Conservation (phyloP, 64 coral and sea anemone genomes). For the Trachythela sp. region DNA sequence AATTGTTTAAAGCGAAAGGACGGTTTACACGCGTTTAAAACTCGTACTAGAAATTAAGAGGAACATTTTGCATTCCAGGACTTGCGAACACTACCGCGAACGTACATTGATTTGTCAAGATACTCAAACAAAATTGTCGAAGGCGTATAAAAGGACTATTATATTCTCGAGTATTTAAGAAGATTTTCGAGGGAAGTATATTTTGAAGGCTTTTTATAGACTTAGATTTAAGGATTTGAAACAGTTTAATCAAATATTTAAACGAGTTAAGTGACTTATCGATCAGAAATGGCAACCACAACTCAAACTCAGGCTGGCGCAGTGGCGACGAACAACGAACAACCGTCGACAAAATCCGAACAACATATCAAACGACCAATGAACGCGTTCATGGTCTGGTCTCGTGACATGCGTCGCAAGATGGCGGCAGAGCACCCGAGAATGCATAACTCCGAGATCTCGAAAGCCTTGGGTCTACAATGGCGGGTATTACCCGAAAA, state of each 20-base stretch:
- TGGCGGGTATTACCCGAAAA: constrained; percentile 90
- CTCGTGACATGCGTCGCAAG: constrained; percentile 84
- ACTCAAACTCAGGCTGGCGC: not conserved
- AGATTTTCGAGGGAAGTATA: not conserved
- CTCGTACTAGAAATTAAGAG: too few species aligned
- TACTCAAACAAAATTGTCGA: too few species aligned
- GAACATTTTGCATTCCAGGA: too few species aligned
- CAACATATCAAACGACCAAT: constrained; percentile 96
- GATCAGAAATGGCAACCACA: not conserved
- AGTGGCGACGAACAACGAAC: not conserved
- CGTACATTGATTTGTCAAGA: too few species aligned
- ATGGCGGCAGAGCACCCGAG: constrained; percentile 96
- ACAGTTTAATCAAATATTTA: not conserved
- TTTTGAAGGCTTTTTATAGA: not conserved
- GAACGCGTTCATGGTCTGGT: constrained; percentile 99
- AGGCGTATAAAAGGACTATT: too few species aligned
- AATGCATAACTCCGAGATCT: constrained; percentile 99
- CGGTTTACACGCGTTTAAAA: too few species aligned
- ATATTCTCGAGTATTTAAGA: too few species aligned
- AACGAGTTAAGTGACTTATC: not conserved
- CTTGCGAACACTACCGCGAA: too few species aligned
- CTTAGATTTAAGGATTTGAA: not conserved
- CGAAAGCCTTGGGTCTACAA: constrained; percentile 81
- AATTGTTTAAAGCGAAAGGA: too few species aligned
- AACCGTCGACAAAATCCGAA: constrained; percentile 48